Base-by-base conservation (phyloP, 2,113 vertebrate genomes). In the Poeciliopsis prolifica region DNA sequence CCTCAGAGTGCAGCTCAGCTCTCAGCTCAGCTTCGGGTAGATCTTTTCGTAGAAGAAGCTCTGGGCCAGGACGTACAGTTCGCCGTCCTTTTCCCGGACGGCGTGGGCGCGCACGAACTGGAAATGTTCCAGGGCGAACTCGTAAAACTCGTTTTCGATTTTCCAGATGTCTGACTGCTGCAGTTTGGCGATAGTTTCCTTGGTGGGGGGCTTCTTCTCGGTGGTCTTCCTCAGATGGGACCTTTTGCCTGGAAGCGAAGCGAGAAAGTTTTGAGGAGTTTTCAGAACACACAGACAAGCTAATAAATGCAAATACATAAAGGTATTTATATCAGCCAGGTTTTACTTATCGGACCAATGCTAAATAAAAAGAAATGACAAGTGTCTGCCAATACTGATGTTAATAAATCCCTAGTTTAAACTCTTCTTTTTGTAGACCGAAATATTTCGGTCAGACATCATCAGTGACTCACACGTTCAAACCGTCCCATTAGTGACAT, bases 11-110 rank as follows among this genome's bases (percentile, higher is more conserved):
- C 31, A 68, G 65, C 68, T 48, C 13, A 33, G 4, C 29, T 68
- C 94, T 86, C 93, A 98, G 95, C 94, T 98, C 76, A 95, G 95
- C 90, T 98, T 98, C 28, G 97, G 97, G 91, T 99, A 99, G 88
- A 97, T 97, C 93, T 98, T 99, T 92, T 99, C 98, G 84, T 99
- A 99, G 94, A 99, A 98, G 95, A 96, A 99, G 95, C 96, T 98
- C 86, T 98, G 97, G 58, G 95, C 85, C 54, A 99, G 95, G 80
- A 97, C 94, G 78, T 96, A 95, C 63, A 98, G 94, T 84, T 99
- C 97, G 58, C 98, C 98, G 4, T 99, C 97, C 90, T 97, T 98
- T 89, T 99, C 97, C 65, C 97, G 93, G 83, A 99, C 97, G 4
- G 96, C 97, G 4, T 98, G 96, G 76, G 96, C 96, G 79, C 97